These are phyloP conservation scores for Sphaerophoria taeniata DNA, from an alignment of 2,888 invertebrate species.

Conservation along the genomic window DNA sequence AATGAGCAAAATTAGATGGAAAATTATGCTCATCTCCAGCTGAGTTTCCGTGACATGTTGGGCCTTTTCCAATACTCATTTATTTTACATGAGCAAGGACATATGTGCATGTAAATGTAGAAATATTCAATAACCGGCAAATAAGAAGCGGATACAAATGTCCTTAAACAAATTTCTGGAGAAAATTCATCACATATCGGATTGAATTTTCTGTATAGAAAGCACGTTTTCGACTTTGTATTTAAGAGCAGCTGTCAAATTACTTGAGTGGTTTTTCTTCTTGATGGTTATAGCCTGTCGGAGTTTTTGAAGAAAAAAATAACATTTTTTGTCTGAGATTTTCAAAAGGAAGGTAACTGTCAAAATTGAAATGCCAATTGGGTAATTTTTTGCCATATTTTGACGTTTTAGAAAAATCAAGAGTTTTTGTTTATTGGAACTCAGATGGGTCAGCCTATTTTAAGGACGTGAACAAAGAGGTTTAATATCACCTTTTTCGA, in stretches of 20 bases:
- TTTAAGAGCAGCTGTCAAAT: slow-evolving; percentile 38
- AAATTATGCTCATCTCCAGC: slow-evolving; percentile 12
- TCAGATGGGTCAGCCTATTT: background rate
- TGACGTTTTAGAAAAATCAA: too few species aligned
- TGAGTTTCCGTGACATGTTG: slow-evolving; percentile 46
- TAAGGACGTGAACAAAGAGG: slow-evolving; percentile 5
- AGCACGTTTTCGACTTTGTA: slow-evolving; percentile 22
- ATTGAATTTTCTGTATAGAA: background rate
- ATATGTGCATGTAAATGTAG: background rate
- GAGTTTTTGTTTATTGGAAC: background rate
- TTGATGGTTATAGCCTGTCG: slow-evolving; percentile 40
- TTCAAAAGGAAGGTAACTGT: too few species aligned
- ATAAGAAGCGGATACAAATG: slow-evolving; percentile 4
- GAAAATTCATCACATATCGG: background rate
- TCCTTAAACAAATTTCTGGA: background rate
- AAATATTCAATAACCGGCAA: background rate
- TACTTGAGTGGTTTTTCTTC: slow-evolving; percentile 27
- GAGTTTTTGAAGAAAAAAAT: too few species aligned
- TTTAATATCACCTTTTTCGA: slow-evolving; percentile 13
- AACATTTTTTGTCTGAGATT: background rate
- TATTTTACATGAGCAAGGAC: background rate
- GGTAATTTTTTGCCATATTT: too few species aligned
- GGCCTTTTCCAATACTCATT: slow-evolving; percentile 3
- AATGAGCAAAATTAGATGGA: background rate
- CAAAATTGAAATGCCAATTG: background rate